Percentiles rank a stretch among this genome's conserved stretches.
Conservation (phyloP, 2,797 vertebrate genomes). For the Chelonia mydas region DNA sequence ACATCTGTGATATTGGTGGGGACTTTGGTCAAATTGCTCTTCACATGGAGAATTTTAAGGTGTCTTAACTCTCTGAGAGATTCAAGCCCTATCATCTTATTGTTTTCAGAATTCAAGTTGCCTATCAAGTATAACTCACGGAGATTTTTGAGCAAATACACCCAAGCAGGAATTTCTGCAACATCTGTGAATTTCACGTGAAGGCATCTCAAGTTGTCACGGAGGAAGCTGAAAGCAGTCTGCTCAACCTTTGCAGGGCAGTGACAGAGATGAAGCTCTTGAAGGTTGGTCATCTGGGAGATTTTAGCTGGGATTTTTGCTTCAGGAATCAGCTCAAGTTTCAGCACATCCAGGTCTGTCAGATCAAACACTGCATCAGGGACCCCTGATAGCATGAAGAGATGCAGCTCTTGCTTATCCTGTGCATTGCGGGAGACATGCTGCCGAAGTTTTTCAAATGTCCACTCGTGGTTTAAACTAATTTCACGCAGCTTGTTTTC, state of each 20-base stretch:
- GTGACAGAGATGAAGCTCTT: slow-evolving; percentile 97
- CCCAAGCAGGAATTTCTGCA: slow-evolving; percentile 97
- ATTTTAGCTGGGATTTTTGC: slow-evolving; percentile 96
- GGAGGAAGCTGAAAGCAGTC: slow-evolving; percentile 97
- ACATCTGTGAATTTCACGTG: slow-evolving; percentile 99
- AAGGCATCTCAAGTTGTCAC: slow-evolving; percentile 97
- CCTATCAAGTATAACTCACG: slow-evolving; percentile 95
- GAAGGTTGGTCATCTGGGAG: slow-evolving; percentile 96
- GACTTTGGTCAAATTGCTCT: slow-evolving; percentile 98
- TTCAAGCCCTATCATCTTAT: slow-evolving; percentile 98
- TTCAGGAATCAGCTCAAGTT: slow-evolving; percentile 96
- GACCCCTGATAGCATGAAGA: slow-evolving; percentile 97
- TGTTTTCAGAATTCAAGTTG: slow-evolving; percentile 98
- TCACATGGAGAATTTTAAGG: slow-evolving; percentile 94
- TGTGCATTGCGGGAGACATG: slow-evolving; percentile 93
- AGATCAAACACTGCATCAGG: slow-evolving; percentile 97
- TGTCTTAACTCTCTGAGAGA: slow-evolving; percentile 95
- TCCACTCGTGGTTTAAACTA: slow-evolving; percentile 98
- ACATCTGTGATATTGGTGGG: slow-evolving; percentile 99
- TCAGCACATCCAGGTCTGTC: slow-evolving; percentile 95
- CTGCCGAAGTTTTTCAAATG: slow-evolving; percentile 95
- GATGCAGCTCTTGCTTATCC: slow-evolving; percentile 95
- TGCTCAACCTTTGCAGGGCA: slow-evolving; percentile 98
- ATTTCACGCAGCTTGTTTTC: slow-evolving; percentile 98
- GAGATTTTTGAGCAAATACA: slow-evolving; percentile 95